Evolutionary conservation across 2,113 vertebrate genomes (phyloP).

Genomic region (Shinisaurus crocodilurus): DNA sequence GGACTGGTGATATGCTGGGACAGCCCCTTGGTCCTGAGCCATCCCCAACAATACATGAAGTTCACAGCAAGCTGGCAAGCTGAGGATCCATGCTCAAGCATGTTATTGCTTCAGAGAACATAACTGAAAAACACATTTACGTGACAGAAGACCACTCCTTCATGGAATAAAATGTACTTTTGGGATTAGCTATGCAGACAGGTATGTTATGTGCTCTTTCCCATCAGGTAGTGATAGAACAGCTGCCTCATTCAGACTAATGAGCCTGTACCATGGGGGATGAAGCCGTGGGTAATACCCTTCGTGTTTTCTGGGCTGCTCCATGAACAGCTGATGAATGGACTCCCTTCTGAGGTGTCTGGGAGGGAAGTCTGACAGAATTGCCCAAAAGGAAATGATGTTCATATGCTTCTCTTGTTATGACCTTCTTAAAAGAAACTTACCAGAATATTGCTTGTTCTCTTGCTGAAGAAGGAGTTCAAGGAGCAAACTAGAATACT

Average conservation of each 20-base stretch:
- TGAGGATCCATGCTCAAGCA: background rate
- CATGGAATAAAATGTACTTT: background rate
- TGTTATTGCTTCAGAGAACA: background rate
- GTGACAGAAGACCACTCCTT: background rate
- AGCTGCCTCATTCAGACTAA: conserved; percentile 7
- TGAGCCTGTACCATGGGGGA: background rate
- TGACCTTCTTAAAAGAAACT: conserved; percentile 24
- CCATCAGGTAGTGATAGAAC: background rate
- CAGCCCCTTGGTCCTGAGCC: too few relatives aligned
- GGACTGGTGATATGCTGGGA: background rate
- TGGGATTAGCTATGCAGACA: background rate
- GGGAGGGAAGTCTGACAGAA: conserved; percentile 6
- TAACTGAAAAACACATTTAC: background rate
- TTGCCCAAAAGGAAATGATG: conserved; percentile 9
- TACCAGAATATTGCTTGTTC: background rate
- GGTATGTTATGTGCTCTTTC: background rate
- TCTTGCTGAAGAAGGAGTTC: background rate
- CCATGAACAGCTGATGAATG: background rate
- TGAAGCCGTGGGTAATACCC: background rate
- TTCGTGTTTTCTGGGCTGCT: rapidly evolving
- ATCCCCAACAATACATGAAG: background rate
- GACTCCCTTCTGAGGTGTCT: background rate
- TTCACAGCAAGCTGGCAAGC: background rate
- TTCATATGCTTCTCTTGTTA: conserved; percentile 9
- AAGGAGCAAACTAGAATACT: background rate